Conservation (phyloP, 1,140 invertebrate species). For the Mactra quadrangularis region DNA sequence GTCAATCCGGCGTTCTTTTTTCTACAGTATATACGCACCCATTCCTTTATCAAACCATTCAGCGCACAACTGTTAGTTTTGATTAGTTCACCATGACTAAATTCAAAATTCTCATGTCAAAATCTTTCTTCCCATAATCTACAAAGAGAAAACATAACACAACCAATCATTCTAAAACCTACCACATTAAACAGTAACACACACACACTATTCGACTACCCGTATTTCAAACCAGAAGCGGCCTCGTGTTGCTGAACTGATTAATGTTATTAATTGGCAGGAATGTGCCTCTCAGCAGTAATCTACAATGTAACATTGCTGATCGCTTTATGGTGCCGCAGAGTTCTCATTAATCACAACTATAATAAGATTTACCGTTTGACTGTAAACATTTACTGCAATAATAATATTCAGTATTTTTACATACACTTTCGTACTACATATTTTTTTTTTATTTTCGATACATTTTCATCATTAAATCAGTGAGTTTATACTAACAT, state of each 20-base stretch:
- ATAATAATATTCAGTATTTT: neutral
- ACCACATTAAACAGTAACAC: no score
- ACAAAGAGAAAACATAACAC: no score
- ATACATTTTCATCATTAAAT: neutral
- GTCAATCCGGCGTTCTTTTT: no score
- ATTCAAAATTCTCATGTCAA: no score
- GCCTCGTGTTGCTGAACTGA: constrained; percentile 1
- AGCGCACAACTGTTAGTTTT: no score
- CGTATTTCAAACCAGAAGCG: constrained; percentile 16
- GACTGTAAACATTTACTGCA: neutral
- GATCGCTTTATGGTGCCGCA: constrained; percentile 5
- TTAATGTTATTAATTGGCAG: constrained; percentile 49
- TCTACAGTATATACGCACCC: no score
- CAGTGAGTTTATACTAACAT: neutral
- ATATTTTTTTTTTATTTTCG: neutral
- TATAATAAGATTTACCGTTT: constrained; percentile 9
- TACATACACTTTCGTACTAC: neutral
- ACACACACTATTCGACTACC: neutral
- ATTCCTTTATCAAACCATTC: no score
- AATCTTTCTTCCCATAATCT: no score
- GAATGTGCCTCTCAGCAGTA: constrained; percentile 11
- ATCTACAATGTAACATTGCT: constrained; percentile 9
- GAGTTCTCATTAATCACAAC: constrained; percentile 26
- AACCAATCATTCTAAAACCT: no score
- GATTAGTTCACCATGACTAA: no score